phyloP scores from a whole-genome alignment of 2,113 vertebrate genomes.

The Pampusana beccarii region DNA sequence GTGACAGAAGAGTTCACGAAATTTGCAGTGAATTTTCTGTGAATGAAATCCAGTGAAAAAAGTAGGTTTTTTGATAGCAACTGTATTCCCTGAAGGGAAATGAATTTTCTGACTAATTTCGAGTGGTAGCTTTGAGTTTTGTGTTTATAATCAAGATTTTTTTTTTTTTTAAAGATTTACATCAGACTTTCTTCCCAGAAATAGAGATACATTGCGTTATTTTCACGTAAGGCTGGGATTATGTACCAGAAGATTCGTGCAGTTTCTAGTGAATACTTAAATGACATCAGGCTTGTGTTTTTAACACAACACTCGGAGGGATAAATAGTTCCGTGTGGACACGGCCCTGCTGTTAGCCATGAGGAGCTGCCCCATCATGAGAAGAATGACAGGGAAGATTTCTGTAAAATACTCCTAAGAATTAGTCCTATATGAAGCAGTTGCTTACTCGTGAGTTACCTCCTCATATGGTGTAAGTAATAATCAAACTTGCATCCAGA shows the following conservation, averaged over 20 bases:
- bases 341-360: not conserved
- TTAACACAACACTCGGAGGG: not conserved
- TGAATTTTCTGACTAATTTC: not conserved
- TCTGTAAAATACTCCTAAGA: not conserved
- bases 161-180: not conserved
- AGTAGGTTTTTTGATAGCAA: not conserved
- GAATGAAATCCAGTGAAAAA: not conserved
- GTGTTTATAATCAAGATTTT: not conserved
- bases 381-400: not conserved
- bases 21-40: not conserved
- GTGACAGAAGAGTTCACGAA: not conserved
- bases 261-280: not conserved
- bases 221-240: not conserved
- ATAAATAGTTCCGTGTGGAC: not conserved
- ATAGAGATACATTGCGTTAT: not conserved
- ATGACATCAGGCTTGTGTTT: not conserved
- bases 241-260: not conserved
- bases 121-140: not conserved
- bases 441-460: not conserved
- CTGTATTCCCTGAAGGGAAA: not conserved
- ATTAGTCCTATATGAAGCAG: not conserved
- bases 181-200: not conserved
- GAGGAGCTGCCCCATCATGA: not conserved
- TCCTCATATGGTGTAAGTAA: not conserved
- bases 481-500: not conserved